Evolutionary conservation across 2,113 vertebrate genomes (phyloP).

Genomic region (Crotalus viridis): DNA sequence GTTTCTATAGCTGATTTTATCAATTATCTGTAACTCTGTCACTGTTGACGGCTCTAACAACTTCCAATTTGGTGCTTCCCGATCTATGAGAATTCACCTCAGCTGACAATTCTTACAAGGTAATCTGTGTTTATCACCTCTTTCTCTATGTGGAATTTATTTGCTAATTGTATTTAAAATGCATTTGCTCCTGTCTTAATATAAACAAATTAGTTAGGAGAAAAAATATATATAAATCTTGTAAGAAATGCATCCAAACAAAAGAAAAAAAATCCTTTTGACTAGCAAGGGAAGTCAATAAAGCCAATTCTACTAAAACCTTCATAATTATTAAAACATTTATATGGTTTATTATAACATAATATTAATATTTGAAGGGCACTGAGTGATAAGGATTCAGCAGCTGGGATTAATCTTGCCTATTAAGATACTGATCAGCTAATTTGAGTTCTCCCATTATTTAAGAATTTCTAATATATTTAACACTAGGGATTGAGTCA

Average conservation of each 20-base stretch:
- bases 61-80: neutral
- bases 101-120: neutral
- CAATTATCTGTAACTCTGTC: neutral
- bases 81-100: neutral
- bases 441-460: neutral
- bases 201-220: neutral
- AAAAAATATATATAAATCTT: neutral
- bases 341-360: neutral
- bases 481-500: conserved; percentile 21
- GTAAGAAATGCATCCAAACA: neutral
- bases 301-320: conserved; percentile 6
- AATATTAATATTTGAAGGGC: conserved; percentile 18
- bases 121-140: neutral
- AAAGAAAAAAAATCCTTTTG: neutral
- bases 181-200: neutral
- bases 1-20: neutral
- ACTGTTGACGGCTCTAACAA: neutral
- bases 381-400: neutral
- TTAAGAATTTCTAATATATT: conserved; percentile 19
- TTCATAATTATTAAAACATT: conserved; percentile 17
- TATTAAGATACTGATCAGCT: neutral
- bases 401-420: conserved; percentile 21
- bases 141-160: neutral
- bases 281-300: neutral
- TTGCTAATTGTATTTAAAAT: neutral